These are phyloP conservation scores for Eupeodes luniger DNA, from an alignment of 2,888 invertebrate genomes.

Conservation along the genomic window DNA sequence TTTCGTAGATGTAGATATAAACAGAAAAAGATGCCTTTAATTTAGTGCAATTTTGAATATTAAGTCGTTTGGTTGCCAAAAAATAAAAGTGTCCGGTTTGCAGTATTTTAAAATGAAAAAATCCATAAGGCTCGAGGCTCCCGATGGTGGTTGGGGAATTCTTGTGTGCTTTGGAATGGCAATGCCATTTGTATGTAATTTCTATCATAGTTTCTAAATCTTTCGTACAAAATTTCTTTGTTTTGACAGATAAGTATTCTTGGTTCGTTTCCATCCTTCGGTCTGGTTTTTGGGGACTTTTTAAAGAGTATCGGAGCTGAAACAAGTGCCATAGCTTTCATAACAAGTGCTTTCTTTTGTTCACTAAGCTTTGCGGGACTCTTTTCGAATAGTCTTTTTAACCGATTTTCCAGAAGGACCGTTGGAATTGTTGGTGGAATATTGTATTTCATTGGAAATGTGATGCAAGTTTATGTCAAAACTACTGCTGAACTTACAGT, in stretches of 20 bases:
- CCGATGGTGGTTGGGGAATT: constrained; percentile 94
- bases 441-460: constrained; percentile 87
- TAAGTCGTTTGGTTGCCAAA: not conserved
- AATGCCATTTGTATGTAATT: constrained; percentile 87
- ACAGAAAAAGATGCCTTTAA: not conserved
- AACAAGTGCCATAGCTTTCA: constrained; percentile 89
- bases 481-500: constrained; percentile 87
- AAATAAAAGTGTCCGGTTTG: not conserved
- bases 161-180: constrained; percentile 90
- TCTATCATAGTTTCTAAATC: too few relatives aligned
- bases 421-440: constrained; percentile 88
- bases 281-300: constrained; percentile 89
- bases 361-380: constrained; percentile 86
- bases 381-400: constrained; percentile 88
- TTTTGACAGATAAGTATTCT: constrained; percentile 87
- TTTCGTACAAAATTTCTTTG: not conserved
- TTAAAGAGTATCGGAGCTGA: constrained; percentile 87
- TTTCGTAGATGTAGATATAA: constrained; percentile 6
- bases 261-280: constrained; percentile 89
- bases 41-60: constrained; percentile 7
- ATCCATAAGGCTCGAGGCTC: constrained; percentile 83
- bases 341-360: constrained; percentile 88
- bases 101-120: constrained; percentile 40
- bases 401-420: constrained; percentile 87
- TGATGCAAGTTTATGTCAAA: constrained; percentile 87